phyloP scores from a whole-genome alignment of 2,797 vertebrate species.

The Rhynchonycteris naso region DNA sequence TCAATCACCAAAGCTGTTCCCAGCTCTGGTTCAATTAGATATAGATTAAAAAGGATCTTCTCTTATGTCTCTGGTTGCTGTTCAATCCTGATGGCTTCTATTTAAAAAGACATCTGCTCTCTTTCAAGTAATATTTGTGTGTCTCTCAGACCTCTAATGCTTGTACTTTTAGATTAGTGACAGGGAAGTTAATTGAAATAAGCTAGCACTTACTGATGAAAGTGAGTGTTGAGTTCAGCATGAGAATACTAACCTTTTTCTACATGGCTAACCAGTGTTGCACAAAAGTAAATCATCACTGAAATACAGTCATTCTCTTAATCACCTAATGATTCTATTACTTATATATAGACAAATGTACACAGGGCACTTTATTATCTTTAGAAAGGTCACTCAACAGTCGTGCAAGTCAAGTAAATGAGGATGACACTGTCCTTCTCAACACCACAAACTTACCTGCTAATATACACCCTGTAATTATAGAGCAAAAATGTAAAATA shows the following conservation, averaged over 20 bases:
- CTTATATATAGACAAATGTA: background rate
- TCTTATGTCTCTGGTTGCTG: background rate
- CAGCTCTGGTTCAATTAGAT: background rate
- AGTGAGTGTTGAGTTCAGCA: constrained; percentile 52
- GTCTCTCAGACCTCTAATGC: background rate
- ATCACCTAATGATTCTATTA: background rate
- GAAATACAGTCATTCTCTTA: background rate
- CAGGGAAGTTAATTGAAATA: constrained; percentile 65
- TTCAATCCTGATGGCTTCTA: background rate
- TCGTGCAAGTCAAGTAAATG: background rate
- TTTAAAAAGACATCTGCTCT: background rate
- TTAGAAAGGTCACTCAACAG: constrained; percentile 25
- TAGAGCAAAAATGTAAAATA: constrained; percentile 30
- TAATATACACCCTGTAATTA: background rate
- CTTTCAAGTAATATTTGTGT: constrained; percentile 14
- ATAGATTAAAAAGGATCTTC: background rate
- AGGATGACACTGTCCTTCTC: background rate
- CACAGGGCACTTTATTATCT: background rate
- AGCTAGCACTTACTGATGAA: constrained; percentile 57
- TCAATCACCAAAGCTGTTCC: background rate
- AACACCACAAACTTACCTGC: background rate
- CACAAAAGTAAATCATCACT: background rate
- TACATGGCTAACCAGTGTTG: background rate
- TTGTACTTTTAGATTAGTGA: constrained; percentile 45
- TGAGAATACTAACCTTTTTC: constrained; percentile 55